Base-by-base conservation (phyloP, 2,888 invertebrate genomes). In the Galeopsomyia nigrocyanea region DNA sequence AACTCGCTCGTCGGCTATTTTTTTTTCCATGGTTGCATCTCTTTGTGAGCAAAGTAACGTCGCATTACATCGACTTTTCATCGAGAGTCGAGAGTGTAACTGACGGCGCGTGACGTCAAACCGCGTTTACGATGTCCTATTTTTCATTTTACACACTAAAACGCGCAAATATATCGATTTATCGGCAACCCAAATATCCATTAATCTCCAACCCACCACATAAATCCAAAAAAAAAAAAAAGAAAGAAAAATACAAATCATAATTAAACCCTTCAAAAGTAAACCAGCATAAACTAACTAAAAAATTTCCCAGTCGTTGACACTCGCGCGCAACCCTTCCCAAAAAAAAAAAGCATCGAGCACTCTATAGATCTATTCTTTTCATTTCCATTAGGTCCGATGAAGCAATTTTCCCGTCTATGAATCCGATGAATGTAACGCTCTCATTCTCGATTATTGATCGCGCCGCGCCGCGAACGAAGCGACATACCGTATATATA, bases 361-460 rank as follows among this genome's bases (percentile, higher is more conserved):
- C 16, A 1, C n/a, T 49, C 51, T 65, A 7, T 47, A 51, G 68
- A 6, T 62, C 68, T 62, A 63, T 39, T 39, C 13, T 39, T 39
- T 39, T 39, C 7, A 0, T 39, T 50, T 64, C 49, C 55, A 39
- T 39, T 21, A 19, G 56, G 50, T 56, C 51, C 53, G 53, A 69
- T 63, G 57, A 61, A 68, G 61, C 60, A 68, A 70, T 70, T 74
- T 74, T 67, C 49, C 66, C 53, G 47, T 46, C 39, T 51, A 46
- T 47, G 56, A 71, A 58, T 58, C 51, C 56, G 46, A 62, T 55
- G 71, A 74, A 70, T 69, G 70, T 60, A 66, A 66, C 65, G 70
- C 64, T 71, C 71, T 63, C 71, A 64, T 74, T 74, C 67, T 71
- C 71, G 68, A 74, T 71, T 74, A 74, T 74, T 74, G 74, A 74